Percentiles rank a stretch among this genome's conserved stretches.
Conservation (phyloP, 1,140 invertebrate genomes). For the Hyphantria cunea region DNA sequence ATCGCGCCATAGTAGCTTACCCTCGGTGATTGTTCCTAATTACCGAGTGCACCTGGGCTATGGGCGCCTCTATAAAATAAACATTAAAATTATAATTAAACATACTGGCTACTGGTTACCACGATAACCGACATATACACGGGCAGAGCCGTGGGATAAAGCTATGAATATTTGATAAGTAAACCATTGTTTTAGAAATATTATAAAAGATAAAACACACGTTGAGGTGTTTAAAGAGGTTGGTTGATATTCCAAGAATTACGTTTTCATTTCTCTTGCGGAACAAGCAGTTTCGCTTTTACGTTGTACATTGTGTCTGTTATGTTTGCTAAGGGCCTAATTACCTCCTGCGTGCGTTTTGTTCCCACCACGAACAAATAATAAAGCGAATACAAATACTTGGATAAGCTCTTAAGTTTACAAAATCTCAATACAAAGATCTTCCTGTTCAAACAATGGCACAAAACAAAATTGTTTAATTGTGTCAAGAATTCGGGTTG, state of each 20-base stretch:
- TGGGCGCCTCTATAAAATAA: too few species aligned
- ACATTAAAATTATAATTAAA: too few species aligned
- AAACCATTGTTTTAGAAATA: background rate
- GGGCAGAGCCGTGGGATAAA: too few species aligned
- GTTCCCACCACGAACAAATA: conserved; percentile 38
- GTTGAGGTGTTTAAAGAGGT: background rate
- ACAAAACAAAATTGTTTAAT: too few species aligned
- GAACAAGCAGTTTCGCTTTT: conserved; percentile 34
- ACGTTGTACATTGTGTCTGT: conserved; percentile 35
- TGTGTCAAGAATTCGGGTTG: too few species aligned
- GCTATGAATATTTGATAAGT: background rate
- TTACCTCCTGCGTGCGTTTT: conserved; percentile 43
- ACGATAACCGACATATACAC: too few species aligned
- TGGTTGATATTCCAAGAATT: conserved; percentile 19
- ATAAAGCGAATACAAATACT: conserved; percentile 42
- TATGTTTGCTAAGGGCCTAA: conserved; percentile 47
- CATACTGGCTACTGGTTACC: too few species aligned
- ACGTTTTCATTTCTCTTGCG: conserved; percentile 29
- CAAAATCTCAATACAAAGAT: conserved; percentile 32
- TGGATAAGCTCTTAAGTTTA: conserved; percentile 36
- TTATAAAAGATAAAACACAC: conserved; percentile 4
- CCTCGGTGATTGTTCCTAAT: too few species aligned
- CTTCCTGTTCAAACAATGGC: background rate
- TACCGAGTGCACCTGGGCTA: too few species aligned
- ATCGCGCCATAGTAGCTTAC: too few species aligned